A percentile compares a stretch with the other conserved stretches of the same genome.
These are phyloP conservation scores for Doryteuthis pealeii DNA, from an alignment of 1,140 invertebrate species.

Conservation along the genomic window DNA sequence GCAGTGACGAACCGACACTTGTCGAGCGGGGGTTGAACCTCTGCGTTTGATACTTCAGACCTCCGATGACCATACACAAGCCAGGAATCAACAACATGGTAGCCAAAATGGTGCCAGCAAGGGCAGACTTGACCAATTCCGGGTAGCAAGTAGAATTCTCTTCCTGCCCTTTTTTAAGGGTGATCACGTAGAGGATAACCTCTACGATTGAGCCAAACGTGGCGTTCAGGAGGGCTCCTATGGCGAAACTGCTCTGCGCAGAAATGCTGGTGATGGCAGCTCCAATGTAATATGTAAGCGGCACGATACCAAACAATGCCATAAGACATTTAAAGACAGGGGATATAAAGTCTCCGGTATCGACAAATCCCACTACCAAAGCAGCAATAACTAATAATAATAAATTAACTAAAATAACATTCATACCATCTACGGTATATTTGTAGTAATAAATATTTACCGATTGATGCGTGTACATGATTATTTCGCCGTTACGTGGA, in stretches of 20 bases:
- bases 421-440: constrained; percentile 55
- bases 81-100: constrained; percentile 37
- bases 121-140: constrained; percentile 50
- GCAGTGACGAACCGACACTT: constrained; percentile 45
- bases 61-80: constrained; percentile 53
- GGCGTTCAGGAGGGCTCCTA: constrained; percentile 54
- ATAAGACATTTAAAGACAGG: constrained; percentile 44
- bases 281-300: constrained; percentile 55
- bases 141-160: constrained; percentile 39
- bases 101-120: constrained; percentile 38
- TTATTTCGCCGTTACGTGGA: constrained; percentile 43
- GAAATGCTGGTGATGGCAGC: constrained; percentile 56
- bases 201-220: constrained; percentile 57
- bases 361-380: constrained; percentile 42
- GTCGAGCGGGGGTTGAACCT: constrained; percentile 54
- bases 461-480: constrained; percentile 54
- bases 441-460: constrained; percentile 56
- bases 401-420: constrained; percentile 52
- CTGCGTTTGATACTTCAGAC: constrained; percentile 49
- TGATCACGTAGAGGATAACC: constrained; percentile 50
- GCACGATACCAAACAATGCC: constrained; percentile 48
- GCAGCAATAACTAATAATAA: constrained; percentile 49
- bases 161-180: constrained; percentile 39
- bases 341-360: constrained; percentile 38
- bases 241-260: constrained; percentile 52